These are phyloP conservation scores for Dinocampus coccinellae DNA, from an alignment of 2,888 invertebrate genomes.

Conservation along the genomic window DNA sequence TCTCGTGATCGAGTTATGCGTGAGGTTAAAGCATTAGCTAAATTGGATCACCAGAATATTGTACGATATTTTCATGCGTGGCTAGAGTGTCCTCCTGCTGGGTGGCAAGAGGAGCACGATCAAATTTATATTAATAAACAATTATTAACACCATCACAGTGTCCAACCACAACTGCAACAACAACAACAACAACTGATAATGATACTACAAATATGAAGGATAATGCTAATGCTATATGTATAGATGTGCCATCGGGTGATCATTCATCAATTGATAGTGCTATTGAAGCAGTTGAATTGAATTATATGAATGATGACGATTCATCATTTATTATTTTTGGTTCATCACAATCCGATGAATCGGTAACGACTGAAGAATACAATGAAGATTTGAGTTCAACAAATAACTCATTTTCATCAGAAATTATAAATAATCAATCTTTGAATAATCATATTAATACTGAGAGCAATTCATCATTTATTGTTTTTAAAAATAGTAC, in stretches of 20 bases:
- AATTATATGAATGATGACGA: slow-evolving; percentile 56
- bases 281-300: slow-evolving; percentile 57
- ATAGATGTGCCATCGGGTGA: slow-evolving; percentile 57
- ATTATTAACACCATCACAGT: slow-evolving; percentile 54
- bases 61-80: slow-evolving; percentile 97
- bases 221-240: slow-evolving; percentile 50
- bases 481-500: slow-evolving; percentile 34
- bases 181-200: slow-evolving; percentile 38
- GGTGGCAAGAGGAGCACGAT: slow-evolving; percentile 89
- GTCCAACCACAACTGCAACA: slow-evolving; percentile 53
- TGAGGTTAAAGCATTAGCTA: slow-evolving; percentile 95
- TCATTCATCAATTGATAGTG: slow-evolving; percentile 61
- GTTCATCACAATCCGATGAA: slow-evolving; percentile 53
- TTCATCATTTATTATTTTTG: slow-evolving; percentile 72
- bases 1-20: slow-evolving; percentile 91
- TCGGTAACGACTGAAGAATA: slow-evolving; percentile 53
- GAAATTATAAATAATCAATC: slow-evolving; percentile 3
- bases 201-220: slow-evolving; percentile 40
- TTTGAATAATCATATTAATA: not conserved
- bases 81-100: slow-evolving; percentile 91
- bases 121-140: slow-evolving; percentile 71
- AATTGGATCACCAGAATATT: slow-evolving; percentile 94
- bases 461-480: slow-evolving; percentile 29
- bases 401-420: not conserved
- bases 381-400: slow-evolving; percentile 10